Base-by-base conservation (phyloP, 1,140 invertebrate species). In the Dreissena rostriformis region DNA sequence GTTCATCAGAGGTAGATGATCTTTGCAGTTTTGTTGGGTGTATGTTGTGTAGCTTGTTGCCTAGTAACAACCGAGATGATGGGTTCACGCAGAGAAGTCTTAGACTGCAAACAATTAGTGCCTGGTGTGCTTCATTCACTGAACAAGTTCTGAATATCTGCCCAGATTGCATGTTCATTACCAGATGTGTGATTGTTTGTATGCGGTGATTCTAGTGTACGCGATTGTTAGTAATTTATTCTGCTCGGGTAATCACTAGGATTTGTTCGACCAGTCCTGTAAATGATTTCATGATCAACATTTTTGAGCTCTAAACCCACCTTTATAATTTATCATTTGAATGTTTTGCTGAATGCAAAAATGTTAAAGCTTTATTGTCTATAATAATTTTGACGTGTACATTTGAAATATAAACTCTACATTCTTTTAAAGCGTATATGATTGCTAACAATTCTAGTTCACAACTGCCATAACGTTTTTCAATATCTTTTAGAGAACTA, bases 291-390 rank as follows among this genome's bases (percentile, higher is more conserved):
- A 19, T 57, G 19, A 57, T 57, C 53, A 57, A 57, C 12, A 57
- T 57, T 57, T 19, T 57, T 19, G 12, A 57, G 19, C 19, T 57
- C 53, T 14, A 57, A 14, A 19, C 12, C 53, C 53, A 57, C 19
- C 53, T 57, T 12, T 57, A 57, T 57, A 57, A 57, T 57, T 19
- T 57, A 12, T 19, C 53, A 19, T 57, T 57, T 12, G 53, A 14
- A 57, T 57, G 12, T 57, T 57, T 57, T 19, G 19, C 19, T 12
- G 53, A 14, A 57, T 57, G 53, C 53, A 57, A 57, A 57, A 14
- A 57, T 57, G 53, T 57, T 57, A 14, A 67, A 12, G 66, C 66
- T 67, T 67, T 28, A 22, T 67, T 67, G 26, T 67, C 66, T 28
- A 24, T 67, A 22, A 67, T 22, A 15, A 67, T 67, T 22, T 67